Evolutionary conservation across 1,140 invertebrate species (phyloP), one percentile per base, ranked within the genome.

Genomic region (Aphidius gifuensis): DNA sequence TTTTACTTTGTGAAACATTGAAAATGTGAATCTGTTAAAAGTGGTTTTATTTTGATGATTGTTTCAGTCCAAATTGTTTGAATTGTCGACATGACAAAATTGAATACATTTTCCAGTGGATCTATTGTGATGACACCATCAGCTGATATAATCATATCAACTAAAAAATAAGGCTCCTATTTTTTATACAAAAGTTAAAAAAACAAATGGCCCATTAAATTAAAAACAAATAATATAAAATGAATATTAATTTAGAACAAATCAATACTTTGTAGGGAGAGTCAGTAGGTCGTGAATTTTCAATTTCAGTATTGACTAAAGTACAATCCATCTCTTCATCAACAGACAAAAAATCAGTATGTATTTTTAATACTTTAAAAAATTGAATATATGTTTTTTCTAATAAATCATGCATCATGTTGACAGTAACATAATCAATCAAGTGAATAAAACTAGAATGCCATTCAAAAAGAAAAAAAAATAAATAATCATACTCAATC

Each of bases 361-460:
- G 86, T 42, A 74, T 76, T 38, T 83, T 78, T 16, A 92, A 75
- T 68, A 86, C 81, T 46, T 76, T 75, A 32, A 88, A 74, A 53
- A 92, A 74, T 55, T 84, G 84, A 6, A 75, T 72, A 60, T 88
- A 86, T 0, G 90, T 90, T 65, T 87, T 87, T 9, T 85, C 81
- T 23, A 90, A 82, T 51, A 92, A 73, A 9, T 82, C 78, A 68
- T 88, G 86, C 70, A 91, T 80, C 71, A 88, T 87, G 69, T 84
- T 86, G 54, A 88, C 85, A 42, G 88, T 86, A 72, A 90, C 84
- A 71, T 91, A 92, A 73, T 93, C 91, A 8, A 85, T 81, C 47
- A 92, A 68, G 38, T 87, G 87, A 65, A 92, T 90, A 67, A 90
- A 92, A 70, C 90, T 92, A 64, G 66, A 77, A 68, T 32, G 16